These are phyloP conservation scores for Trachelus iudaicus DNA, from an alignment of 2,888 invertebrate species.

Conservation along the genomic window DNA sequence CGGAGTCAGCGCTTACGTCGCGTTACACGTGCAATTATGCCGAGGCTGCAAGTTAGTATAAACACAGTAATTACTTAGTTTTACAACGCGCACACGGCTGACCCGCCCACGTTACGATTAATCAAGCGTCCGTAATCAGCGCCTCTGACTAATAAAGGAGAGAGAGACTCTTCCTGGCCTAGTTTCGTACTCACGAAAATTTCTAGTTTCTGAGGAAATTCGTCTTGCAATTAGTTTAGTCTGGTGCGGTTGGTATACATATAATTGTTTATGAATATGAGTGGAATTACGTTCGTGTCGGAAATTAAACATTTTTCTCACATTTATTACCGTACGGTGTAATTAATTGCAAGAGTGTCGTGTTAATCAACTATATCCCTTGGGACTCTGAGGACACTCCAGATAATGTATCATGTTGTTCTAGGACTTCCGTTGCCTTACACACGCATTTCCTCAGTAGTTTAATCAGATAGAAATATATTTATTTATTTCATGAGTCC, in stretches of 20 bases:
- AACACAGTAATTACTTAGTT: slow-evolving; percentile 21
- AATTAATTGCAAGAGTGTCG: not conserved
- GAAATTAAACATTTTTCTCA: not conserved
- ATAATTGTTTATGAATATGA: not conserved
- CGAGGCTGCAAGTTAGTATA: slow-evolving; percentile 7
- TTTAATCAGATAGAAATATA: not conserved
- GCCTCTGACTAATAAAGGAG: slow-evolving; percentile 25
- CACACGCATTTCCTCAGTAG: not conserved
- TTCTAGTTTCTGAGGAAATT: not conserved
- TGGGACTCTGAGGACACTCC: not conserved
- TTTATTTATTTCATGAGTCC: not conserved
- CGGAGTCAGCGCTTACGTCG: not conserved
- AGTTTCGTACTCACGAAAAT: not conserved
- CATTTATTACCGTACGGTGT: not conserved
- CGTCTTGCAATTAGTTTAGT: not conserved
- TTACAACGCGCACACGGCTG: slow-evolving; percentile 18
- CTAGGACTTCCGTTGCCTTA: not conserved
- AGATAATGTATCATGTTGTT: not conserved
- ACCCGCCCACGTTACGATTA: slow-evolving; percentile 21
- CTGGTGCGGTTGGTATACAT: not conserved
- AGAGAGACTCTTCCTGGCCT: slow-evolving; percentile 10
- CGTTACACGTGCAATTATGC: not conserved
- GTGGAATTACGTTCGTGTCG: not conserved
- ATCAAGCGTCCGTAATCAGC: slow-evolving; percentile 28
- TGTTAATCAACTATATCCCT: not conserved